These are phyloP conservation scores for Cheilosia urbana DNA, from an alignment of 2,888 invertebrate species.

Conservation along the genomic window DNA sequence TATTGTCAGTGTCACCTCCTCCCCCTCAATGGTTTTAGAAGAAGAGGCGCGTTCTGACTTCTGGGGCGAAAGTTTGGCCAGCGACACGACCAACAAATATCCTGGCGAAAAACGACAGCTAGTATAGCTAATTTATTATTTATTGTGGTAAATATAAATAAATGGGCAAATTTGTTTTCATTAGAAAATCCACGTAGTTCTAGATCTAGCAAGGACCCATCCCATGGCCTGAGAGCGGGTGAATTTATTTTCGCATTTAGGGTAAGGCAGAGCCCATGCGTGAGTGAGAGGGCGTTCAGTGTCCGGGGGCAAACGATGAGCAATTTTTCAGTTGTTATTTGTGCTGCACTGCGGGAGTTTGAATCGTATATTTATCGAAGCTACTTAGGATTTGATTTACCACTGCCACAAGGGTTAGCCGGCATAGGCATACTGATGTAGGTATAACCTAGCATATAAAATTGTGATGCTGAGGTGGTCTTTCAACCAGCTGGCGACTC, in stretches of 20 bases:
- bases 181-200: conserved; percentile 58
- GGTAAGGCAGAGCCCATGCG: neutral
- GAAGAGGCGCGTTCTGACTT: neutral
- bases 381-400: no score
- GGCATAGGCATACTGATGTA: no score
- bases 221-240: conserved; percentile 24
- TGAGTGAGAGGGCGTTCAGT: neutral
- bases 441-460: no score
- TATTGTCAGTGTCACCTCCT: neutral
- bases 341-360: no score
- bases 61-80: conserved; percentile 38
- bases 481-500: no score
- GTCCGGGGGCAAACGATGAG: neutral
- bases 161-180: conserved; percentile 77
- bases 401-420: no score
- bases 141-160: conserved; percentile 76
- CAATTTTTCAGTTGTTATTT: neutral
- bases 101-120: conserved; percentile 54
- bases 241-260: neutral
- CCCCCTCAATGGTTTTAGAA: neutral
- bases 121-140: conserved; percentile 76
- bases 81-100: conserved; percentile 32
- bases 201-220: conserved; percentile 18
- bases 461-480: no score
- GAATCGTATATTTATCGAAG: no score